Base-by-base conservation (phyloP, 1,140 invertebrate genomes). In the Lepidotrigona ventralis region DNA sequence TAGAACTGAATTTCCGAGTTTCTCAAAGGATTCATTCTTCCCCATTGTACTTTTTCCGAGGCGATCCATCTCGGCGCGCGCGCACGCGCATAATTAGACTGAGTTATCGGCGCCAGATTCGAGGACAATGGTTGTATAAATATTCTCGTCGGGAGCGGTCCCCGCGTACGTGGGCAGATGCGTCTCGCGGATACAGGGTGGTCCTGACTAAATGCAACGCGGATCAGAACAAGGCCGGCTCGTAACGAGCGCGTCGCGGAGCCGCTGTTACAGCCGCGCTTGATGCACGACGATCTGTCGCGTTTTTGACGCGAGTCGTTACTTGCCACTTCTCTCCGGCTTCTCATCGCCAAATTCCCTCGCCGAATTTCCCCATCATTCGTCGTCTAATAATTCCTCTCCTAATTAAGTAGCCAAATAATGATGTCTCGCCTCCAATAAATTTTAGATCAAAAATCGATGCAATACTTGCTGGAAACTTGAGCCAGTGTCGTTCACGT, bases 91-190 rank as follows among this genome's bases (percentile, higher is more conserved):
- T 86, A 93, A 93, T 93, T 92, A 93, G 91, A 81, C 87, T 93
- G 91, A 93, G 92, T 93, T 93, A 93, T 92, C 84, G 90, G 85
- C 66, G 85, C 72, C 87, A 89, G 88, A 90, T 91, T 89, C 85
- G 88, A 88, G 89, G 88, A 93, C 92, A 93, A 93, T 93, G 89
- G 92, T 84, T 90, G 85, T 92, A 93, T 93, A 93, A 93, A 93
- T 93, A 92, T 91, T 79, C 82, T 68, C 46, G 71, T 63, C 85
- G 89, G 81, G 84, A 85, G 86, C 86, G 81, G 88, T 83, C 85
- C 39, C 39, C 86, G 23, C 54, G 71, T 81, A 88, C 89, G 89
- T 90, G 89, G 89, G 85, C 86, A 88, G 91, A 91, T 73, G 83
- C 88, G 86, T 88, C 88, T 86, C 85, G 88, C 85, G 86, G 76